Percentiles rank a stretch among this genome's conserved stretches.
phyloP scores from a whole-genome alignment of 2,797 vertebrate species.

The Galago senegalensis region DNA sequence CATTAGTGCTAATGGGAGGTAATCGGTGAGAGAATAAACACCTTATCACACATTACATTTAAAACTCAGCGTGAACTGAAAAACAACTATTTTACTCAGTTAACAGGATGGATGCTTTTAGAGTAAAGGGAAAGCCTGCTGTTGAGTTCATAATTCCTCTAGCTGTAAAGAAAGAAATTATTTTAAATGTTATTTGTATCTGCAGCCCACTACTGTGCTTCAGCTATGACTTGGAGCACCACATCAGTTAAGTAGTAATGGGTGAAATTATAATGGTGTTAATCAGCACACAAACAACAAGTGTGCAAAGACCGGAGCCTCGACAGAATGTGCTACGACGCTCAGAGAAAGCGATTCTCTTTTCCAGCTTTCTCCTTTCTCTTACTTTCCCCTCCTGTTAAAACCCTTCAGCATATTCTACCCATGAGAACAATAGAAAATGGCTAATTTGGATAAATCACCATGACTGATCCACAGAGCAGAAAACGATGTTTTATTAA shows the following conservation, averaged over 20 bases:
- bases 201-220: constrained; percentile 69
- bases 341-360: background rate
- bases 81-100: constrained; percentile 80
- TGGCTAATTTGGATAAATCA: background rate
- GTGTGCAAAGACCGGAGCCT: background rate
- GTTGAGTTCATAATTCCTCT: constrained; percentile 74
- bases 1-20: constrained; percentile 80
- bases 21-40: constrained; percentile 82
- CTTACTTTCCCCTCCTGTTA: background rate
- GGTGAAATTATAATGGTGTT: constrained; percentile 32
- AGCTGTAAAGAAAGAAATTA: constrained; percentile 79
- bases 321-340: background rate
- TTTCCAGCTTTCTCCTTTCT: background rate
- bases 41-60: constrained; percentile 77
- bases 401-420: constrained; percentile 18
- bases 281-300: constrained; percentile 60
- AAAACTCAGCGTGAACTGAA: constrained; percentile 84
- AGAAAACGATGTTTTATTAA: constrained; percentile 50
- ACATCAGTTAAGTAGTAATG: constrained; percentile 77
- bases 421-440: background rate
- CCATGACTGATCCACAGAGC: background rate
- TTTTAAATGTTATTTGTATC: constrained; percentile 84
- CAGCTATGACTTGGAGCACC: constrained; percentile 76
- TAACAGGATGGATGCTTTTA: constrained; percentile 81
- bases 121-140: constrained; percentile 80